Percentiles rank a stretch among this genome's conserved stretches.
phyloP scores from a whole-genome alignment of 2,888 invertebrate species.

The Colostygia pectinataria region DNA sequence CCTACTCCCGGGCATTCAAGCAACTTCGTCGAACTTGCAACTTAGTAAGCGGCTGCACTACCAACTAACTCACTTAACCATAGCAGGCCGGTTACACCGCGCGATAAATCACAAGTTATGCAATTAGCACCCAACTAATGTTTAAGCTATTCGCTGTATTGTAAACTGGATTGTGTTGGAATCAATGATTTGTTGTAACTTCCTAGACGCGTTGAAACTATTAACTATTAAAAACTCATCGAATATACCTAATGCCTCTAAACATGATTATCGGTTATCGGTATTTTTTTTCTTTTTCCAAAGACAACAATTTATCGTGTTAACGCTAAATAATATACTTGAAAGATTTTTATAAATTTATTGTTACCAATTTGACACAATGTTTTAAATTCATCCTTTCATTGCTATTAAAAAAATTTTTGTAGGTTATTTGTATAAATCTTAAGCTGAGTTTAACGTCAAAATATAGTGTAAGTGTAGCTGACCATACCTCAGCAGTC shows the following conservation, averaged over 20 bases:
- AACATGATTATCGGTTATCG: no score
- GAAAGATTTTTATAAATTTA: no score
- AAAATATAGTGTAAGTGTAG: constrained; percentile 11
- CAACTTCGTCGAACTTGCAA: constrained; percentile 34
- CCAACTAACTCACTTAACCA: constrained; percentile 34
- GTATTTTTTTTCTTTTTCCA: no score
- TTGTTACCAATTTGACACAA: no score
- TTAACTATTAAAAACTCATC: no score
- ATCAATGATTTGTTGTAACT: constrained; percentile 7
- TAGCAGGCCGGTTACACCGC: constrained; percentile 33
- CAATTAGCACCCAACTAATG: constrained; percentile 37
- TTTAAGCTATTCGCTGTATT: constrained; percentile 25
- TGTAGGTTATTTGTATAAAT: no score
- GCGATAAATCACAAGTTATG: constrained; percentile 37
- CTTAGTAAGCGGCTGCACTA: constrained; percentile 36
- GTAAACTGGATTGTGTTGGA: constrained; percentile 18
- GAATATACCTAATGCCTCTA: no score
- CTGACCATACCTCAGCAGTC: constrained; percentile 22
- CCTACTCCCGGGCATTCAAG: constrained; percentile 22
- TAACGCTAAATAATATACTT: no score
- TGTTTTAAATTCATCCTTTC: no score
- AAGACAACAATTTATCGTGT: no score
- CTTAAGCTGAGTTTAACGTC: neutral
- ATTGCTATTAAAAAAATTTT: no score
- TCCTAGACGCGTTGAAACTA: no score